These are phyloP conservation scores for Salminus brasiliensis DNA, from an alignment of 2,113 vertebrate genomes.

Conservation along the genomic window DNA sequence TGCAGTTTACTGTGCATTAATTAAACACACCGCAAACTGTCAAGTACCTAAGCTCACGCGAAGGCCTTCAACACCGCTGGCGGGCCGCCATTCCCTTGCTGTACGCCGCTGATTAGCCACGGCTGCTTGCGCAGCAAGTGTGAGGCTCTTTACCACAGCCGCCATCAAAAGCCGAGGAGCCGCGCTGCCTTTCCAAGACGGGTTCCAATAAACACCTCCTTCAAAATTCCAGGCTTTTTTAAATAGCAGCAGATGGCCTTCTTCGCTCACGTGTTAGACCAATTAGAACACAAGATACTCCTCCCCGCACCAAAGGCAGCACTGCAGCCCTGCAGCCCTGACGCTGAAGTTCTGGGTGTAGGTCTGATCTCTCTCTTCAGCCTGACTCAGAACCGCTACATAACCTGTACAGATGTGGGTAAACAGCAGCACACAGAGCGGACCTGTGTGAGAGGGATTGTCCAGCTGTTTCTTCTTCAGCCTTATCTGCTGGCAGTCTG, in stretches of 20 bases:
- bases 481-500: too few relatives aligned
- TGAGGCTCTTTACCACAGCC: constrained; percentile 56
- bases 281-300: constrained; percentile 45
- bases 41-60: constrained; percentile 18
- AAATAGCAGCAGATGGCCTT: constrained; percentile 59
- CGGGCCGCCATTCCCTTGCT: background rate
- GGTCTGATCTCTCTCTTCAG: background rate
- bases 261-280: constrained; percentile 49
- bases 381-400: background rate
- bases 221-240: constrained; percentile 67
- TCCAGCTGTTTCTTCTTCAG: background rate
- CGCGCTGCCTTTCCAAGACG: constrained; percentile 66
- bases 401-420: background rate
- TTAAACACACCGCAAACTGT: constrained; percentile 26
- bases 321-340: too few relatives aligned
- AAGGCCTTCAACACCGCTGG: background rate
- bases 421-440: background rate
- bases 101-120: background rate
- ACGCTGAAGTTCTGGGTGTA: too few relatives aligned
- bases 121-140: background rate
- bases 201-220: constrained; percentile 76
- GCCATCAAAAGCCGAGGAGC: constrained; percentile 60
- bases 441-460: background rate
- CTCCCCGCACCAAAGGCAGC: background rate
- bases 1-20: too few relatives aligned